A percentile compares a stretch with the other conserved stretches of the same genome.
phyloP scores from a whole-genome alignment of 2,888 invertebrate genomes.

The Prosopocoilus inquinatus region DNA sequence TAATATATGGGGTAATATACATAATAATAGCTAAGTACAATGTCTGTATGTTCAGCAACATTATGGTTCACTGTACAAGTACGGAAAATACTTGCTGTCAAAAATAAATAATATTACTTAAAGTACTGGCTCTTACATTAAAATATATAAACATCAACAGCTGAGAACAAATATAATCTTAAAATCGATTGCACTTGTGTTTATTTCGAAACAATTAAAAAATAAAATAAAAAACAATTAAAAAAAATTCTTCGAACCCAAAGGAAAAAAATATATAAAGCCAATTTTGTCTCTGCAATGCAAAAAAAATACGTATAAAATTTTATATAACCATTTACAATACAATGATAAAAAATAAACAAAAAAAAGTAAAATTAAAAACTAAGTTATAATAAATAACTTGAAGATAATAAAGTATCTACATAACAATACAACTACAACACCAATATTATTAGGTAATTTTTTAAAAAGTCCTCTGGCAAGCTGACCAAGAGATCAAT shows the following conservation, averaged over 20 bases:
- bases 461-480: conserved; percentile 41
- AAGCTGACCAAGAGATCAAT: conserved; percentile 36
- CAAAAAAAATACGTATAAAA: conserved; percentile 34
- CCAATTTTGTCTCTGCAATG: conserved; percentile 39
- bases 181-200: conserved; percentile 29
- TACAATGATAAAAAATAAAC: conserved; percentile 41
- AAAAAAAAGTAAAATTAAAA: conserved; percentile 25
- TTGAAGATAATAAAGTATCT: conserved; percentile 47
- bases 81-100: conserved; percentile 24
- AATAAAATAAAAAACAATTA: conserved; percentile 7
- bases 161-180: conserved; percentile 42
- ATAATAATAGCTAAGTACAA: conserved; percentile 25
- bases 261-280: conserved; percentile 19
- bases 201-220: conserved; percentile 6
- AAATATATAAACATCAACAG: conserved; percentile 53
- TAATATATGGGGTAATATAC: conserved; percentile 8
- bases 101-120: conserved; percentile 51
- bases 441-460: conserved; percentile 42
- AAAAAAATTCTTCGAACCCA: background rate
- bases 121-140: conserved; percentile 53
- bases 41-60: conserved; percentile 26
- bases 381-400: conserved; percentile 45
- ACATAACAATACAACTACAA: conserved; percentile 53
- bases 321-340: conserved; percentile 47
- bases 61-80: conserved; percentile 40